Evolutionary conservation across 2,888 invertebrate species (phyloP).

Genomic region (Sepioteuthis lessoniana): DNA sequence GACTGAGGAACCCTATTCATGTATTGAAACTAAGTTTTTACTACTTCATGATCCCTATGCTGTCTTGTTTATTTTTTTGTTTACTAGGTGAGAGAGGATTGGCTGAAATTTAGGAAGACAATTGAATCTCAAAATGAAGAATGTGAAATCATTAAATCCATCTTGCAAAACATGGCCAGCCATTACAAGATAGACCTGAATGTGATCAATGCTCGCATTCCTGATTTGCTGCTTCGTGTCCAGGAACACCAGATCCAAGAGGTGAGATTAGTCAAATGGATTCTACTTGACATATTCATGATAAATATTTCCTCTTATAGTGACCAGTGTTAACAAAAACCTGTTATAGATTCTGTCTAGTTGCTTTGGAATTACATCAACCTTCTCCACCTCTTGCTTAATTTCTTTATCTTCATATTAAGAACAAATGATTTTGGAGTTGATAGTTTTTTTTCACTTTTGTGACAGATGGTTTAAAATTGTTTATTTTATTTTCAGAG

Average conservation of each 20-base stretch:
- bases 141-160: conserved; percentile 66
- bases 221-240: conserved; percentile 63
- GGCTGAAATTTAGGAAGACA: conserved; percentile 67
- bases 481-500: background rate
- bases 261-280: background rate
- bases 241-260: conserved; percentile 39
- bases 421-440: no score
- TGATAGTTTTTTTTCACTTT: no score
- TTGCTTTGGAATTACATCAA: no score
- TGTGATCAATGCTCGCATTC: conserved; percentile 67
- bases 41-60: background rate
- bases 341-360: no score
- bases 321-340: no score
- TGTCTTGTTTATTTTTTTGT: background rate
- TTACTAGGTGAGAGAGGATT: conserved; percentile 51
- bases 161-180: conserved; percentile 65
- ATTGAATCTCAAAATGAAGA: conserved; percentile 57
- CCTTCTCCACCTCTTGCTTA: no score
- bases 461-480: no score
- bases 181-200: conserved; percentile 65
- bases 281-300: no score
- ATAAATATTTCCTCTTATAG: no score
- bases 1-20: no score
- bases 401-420: no score
- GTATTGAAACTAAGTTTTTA: no score